phyloP scores from a whole-genome alignment of 2,113 vertebrate genomes.

The Cyprinus carpio region DNA sequence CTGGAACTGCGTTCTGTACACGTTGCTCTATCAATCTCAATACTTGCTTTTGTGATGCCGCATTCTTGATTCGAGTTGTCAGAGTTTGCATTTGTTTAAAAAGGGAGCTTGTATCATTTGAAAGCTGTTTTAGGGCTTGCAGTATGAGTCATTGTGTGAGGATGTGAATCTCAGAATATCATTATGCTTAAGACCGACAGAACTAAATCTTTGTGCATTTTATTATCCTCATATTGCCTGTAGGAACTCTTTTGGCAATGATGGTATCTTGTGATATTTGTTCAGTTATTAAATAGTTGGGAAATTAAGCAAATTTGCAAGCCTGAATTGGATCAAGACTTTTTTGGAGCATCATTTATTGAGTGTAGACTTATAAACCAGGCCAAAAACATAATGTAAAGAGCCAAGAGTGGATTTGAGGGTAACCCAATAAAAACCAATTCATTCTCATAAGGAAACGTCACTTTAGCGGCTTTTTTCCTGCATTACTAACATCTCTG shows the following conservation, averaged over 20 bases:
- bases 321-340: conserved; percentile 16
- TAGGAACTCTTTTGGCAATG: not conserved
- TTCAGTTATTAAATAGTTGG: conserved; percentile 5
- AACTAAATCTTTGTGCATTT: not conserved
- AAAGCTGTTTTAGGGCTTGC: conserved; percentile 27
- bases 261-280: not conserved
- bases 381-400: conserved; percentile 1
- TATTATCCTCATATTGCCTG: conserved; percentile 20
- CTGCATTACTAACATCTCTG: too few species aligned
- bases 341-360: not conserved
- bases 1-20: conserved; percentile 65
- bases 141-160: conserved; percentile 9
- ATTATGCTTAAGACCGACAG: not conserved
- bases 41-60: conserved; percentile 58
- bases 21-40: conserved; percentile 58
- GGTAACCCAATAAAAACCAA: conserved; percentile 6
- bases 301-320: conserved; percentile 21
- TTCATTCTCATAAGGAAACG: not conserved
- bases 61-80: conserved; percentile 63
- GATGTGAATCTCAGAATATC: conserved; percentile 23
- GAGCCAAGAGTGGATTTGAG: not conserved
- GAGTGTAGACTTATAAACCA: conserved; percentile 3
- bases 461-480: not conserved
- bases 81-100: conserved; percentile 46
- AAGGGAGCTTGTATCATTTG: conserved; percentile 12